Conservation (phyloP, 2,113 vertebrate genomes). For the Chlamydotis undulata region DNA sequence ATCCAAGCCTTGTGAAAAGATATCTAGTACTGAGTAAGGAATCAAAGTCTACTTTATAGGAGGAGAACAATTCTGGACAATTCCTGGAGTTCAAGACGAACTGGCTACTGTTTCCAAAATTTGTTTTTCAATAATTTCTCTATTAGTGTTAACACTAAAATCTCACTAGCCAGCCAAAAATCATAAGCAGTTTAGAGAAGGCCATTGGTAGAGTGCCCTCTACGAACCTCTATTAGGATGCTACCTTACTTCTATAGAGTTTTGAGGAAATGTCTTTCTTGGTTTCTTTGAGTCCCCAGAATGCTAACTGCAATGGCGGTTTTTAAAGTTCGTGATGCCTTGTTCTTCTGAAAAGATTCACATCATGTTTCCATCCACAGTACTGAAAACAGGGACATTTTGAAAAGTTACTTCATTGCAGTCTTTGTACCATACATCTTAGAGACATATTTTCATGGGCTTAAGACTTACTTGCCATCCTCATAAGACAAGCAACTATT, state of each 20-base stretch:
- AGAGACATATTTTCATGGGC: neutral
- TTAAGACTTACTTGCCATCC: neutral
- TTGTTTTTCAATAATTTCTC: neutral
- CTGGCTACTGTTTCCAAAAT: neutral
- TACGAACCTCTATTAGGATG: neutral
- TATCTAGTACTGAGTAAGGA: neutral
- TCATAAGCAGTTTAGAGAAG: neutral
- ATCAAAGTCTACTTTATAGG: neutral
- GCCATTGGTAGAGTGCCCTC: rapidly evolving
- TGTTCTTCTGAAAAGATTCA: neutral
- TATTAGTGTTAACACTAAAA: neutral
- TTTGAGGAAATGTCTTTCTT: neutral
- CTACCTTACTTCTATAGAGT: neutral
- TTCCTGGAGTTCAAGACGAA: neutral
- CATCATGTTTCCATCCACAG: neutral
- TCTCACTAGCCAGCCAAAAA: neutral
- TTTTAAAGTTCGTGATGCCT: neutral
- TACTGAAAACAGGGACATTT: neutral
- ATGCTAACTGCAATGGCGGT: neutral
- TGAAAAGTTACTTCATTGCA: neutral
- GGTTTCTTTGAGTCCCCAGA: neutral
- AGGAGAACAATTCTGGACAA: neutral
- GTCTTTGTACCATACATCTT: neutral
- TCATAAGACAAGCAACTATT: neutral
- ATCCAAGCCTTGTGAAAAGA: neutral